Evolutionary conservation across 2,888 invertebrate species (phyloP).

Genomic region (Mylabris sibirica): DNA sequence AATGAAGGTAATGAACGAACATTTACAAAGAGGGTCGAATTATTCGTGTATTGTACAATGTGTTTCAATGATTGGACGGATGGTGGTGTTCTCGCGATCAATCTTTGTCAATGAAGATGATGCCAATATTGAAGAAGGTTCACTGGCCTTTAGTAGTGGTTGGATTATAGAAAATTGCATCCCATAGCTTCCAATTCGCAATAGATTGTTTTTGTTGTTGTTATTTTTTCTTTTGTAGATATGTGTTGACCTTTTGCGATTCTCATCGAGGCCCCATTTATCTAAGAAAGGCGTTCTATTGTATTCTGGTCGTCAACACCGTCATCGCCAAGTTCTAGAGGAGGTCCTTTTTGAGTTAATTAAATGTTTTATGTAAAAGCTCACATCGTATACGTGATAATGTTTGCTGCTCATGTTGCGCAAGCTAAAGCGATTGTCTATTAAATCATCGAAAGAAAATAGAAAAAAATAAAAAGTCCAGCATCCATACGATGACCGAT

Average conservation of each 20-base stretch:
- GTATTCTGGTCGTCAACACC: background rate
- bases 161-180: background rate
- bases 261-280: background rate
- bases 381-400: constrained; percentile 50
- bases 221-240: background rate
- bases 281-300: constrained; percentile 10
- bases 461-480: constrained; percentile 58
- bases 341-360: constrained; percentile 39
- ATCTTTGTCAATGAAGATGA: constrained; percentile 53
- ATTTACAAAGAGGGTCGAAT: constrained; percentile 46
- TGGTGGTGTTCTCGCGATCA: constrained; percentile 58
- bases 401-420: constrained; percentile 52
- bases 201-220: background rate
- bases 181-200: background rate
- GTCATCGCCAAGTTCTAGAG: background rate
- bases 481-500: constrained; percentile 56
- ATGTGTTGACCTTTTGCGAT: background rate
- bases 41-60: constrained; percentile 53
- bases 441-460: constrained; percentile 59
- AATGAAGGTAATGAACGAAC: constrained; percentile 61
- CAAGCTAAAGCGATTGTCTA: constrained; percentile 58
- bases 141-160: background rate
- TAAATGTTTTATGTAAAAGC: constrained; percentile 52
- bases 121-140: constrained; percentile 5
- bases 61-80: constrained; percentile 35